Conservation (phyloP, 2,888 invertebrate genomes). For the Muscina levida region DNA sequence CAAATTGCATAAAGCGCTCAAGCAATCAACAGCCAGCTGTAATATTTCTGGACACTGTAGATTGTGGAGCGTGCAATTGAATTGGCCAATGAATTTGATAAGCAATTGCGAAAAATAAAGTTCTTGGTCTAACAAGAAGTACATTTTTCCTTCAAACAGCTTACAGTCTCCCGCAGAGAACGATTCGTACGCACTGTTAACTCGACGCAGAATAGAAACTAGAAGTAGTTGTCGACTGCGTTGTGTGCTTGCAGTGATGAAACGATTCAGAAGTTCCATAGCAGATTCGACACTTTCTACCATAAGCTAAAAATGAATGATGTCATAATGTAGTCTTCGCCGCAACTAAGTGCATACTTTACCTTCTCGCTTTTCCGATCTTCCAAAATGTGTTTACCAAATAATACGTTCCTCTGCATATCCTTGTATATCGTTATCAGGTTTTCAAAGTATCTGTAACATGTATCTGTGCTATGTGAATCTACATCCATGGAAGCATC, state of each 20-base stretch:
- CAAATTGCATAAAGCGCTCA: conserved; percentile 29
- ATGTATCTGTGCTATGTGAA: neutral
- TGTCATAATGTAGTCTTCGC: no score
- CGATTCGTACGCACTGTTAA: conserved; percentile 66
- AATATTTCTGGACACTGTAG: conserved; percentile 23
- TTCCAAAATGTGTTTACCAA: conserved; percentile 37
- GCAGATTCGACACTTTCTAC: conserved; percentile 41
- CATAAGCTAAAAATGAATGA: conserved; percentile 53
- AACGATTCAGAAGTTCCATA: conserved; percentile 57
- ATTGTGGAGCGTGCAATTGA: conserved; percentile 16
- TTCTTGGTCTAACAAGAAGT: conserved; percentile 69
- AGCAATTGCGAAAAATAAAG: conserved; percentile 67
- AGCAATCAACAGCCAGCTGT: conserved; percentile 20
- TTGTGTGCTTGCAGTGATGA: conserved; percentile 37
- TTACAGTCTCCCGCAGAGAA: conserved; percentile 69
- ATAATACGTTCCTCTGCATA: conserved; percentile 29
- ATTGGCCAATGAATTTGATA: conserved; percentile 32
- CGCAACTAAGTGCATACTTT: no score
- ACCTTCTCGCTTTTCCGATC: conserved; percentile 66
- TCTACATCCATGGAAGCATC: neutral
- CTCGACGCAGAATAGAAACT: conserved; percentile 66
- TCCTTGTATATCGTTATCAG: conserved; percentile 36
- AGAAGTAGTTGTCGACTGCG: conserved; percentile 65
- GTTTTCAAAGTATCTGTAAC: conserved; percentile 42
- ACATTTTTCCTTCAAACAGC: conserved; percentile 62